Conservation (phyloP, 2,888 invertebrate genomes). For the Antheraea yamamai region DNA sequence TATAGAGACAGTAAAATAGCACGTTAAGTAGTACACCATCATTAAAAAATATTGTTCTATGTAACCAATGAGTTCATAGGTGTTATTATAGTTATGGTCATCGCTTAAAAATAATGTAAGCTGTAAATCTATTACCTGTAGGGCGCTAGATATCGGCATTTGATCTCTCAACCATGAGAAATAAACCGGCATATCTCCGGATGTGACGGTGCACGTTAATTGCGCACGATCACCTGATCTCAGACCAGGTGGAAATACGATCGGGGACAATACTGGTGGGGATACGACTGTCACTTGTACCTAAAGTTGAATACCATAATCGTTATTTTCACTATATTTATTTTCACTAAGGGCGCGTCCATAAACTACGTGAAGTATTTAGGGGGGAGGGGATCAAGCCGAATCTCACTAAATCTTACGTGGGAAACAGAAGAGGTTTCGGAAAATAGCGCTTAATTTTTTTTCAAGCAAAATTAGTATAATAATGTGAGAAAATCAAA, state of each 20-base stretch:
- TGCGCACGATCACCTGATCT: conserved; percentile 90
- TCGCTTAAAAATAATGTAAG: neutral
- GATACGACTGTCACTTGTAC: conserved; percentile 75
- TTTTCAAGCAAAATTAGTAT: no score
- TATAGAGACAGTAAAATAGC: no score
- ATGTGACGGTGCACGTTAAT: conserved; percentile 91
- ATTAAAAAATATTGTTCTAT: no score
- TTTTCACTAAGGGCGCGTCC: no score
- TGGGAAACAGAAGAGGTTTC: no score
- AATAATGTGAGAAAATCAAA: no score
- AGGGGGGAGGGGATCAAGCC: no score
- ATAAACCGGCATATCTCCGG: conserved; percentile 85
- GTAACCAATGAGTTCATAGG: no score
- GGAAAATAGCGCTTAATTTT: no score
- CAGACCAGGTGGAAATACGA: conserved; percentile 90
- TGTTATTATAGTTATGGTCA: neutral
- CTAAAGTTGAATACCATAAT: conserved; percentile 39
- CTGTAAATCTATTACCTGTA: conserved; percentile 74
- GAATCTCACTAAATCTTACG: no score
- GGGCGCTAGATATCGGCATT: conserved; percentile 83
- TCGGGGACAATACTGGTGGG: conserved; percentile 93
- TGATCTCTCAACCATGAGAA: conserved; percentile 85
- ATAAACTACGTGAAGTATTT: no score
- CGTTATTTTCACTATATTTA: neutral
- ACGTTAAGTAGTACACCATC: no score